phyloP scores from a whole-genome alignment of 2,888 invertebrate species.

The Mactromeris polynyma region DNA sequence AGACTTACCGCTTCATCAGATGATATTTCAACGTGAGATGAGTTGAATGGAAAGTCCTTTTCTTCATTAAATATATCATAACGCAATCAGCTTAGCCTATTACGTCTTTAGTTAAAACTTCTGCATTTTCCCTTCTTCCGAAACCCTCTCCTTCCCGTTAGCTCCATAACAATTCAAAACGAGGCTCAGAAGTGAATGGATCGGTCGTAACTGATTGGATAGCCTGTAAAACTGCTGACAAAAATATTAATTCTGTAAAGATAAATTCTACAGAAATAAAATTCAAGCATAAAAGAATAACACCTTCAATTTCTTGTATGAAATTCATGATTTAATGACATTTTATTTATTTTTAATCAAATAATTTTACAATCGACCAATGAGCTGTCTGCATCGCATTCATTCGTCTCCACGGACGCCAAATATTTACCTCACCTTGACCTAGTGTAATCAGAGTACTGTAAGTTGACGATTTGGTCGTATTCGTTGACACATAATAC shows the following conservation, averaged over 20 bases:
- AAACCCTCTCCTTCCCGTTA: not conserved
- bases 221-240: not conserved
- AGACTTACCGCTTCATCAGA: constrained; percentile 38
- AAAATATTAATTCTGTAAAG: not conserved
- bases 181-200: constrained; percentile 27
- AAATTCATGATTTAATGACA: too few species aligned
- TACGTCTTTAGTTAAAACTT: not conserved
- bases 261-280: not conserved
- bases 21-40: not conserved
- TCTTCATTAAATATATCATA: not conserved
- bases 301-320: not conserved
- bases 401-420: constrained; percentile 17
- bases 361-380: not conserved
- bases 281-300: not conserved
- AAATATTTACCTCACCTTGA: constrained; percentile 21
- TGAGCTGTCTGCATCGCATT: not conserved
- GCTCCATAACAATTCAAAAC: constrained; percentile 36
- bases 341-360: not conserved
- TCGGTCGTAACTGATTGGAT: constrained; percentile 7
- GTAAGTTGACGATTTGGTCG: not conserved
- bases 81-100: not conserved
- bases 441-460: constrained; percentile 14
- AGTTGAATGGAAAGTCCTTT: not conserved
- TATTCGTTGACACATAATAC: too few species aligned
- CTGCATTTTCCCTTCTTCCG: not conserved